Evolutionary conservation across 2,797 vertebrate species (phyloP), one percentile per base, ranked within the genome.

Genomic region (Arnoldichthys spilopterus): DNA sequence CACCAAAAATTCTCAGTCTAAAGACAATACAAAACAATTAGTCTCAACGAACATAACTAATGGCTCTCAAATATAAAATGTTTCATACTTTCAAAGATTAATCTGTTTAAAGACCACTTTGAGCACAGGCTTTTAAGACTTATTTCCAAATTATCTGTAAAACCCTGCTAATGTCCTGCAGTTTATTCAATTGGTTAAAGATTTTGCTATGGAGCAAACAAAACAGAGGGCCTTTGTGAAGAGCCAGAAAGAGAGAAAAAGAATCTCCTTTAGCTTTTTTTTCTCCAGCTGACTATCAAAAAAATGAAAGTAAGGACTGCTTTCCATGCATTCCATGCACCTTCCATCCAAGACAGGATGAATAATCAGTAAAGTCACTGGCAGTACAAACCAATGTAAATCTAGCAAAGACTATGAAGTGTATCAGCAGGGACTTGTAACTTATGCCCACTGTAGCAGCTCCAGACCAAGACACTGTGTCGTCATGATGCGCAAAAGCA

Each of bases 211-310:
- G 72, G 66, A 78, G 71, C 72, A 66, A 77, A 63, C 18, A 64
- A 78, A 81, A 81, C 80, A 83, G 82, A 71, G 61, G 49, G 78
- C n/a, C 78, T 79, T 83, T 83, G 83, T 85, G 59, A 81, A 49
- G 61, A 59, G 62, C 16, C 20, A 54, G 49, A 59, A 64, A 58
- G 37, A 63, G 59, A 18, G 51, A 43, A 81, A 28, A 81, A 15
- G 54, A 72, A 66, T 34, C n/a, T 26, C 47, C 30, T 72, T 78
- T 51, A 71, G 45, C 16, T 16, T 12, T 18, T 9, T 63, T n/a
- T 4, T 8, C 20, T 45, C n/a, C 43, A 68, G 4, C 20, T 68
- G 22, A 62, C 26, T 22, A 45, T 53, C 54, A n/a, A 68, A 68
- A 81, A 22, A 45, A 8, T 12, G 18, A 63, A 69, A 9, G 32